A percentile compares a stretch with the other conserved stretches of the same genome.
Conservation (phyloP, 2,888 invertebrate species). For the Hylaea fasciaria region DNA sequence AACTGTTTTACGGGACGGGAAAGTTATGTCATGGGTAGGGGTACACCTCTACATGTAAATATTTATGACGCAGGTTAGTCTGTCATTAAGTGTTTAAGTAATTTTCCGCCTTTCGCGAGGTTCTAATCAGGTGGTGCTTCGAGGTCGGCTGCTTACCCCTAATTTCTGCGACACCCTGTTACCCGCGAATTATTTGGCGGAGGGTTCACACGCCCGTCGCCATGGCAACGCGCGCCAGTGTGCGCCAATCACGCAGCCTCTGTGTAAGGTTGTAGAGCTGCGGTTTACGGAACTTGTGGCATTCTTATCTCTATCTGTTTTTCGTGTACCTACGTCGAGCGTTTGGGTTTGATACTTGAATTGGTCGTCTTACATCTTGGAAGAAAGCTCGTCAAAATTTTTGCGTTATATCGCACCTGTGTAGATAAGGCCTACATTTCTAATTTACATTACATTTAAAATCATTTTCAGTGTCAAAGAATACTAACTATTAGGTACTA, state of each 20-base stretch:
- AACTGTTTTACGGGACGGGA: slow-evolving; percentile 56
- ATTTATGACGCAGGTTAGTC: slow-evolving; percentile 56
- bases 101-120: slow-evolving; percentile 70
- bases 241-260: slow-evolving; percentile 58
- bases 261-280: slow-evolving; percentile 68
- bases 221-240: slow-evolving; percentile 62
- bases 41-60: slow-evolving; percentile 49
- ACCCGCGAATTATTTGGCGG: slow-evolving; percentile 75
- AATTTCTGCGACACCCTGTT: slow-evolving; percentile 79
- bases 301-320: slow-evolving; percentile 69
- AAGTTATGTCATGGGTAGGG: slow-evolving; percentile 25
- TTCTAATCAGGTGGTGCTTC: slow-evolving; percentile 75
- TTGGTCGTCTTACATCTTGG: background rate
- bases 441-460: too few relatives aligned
- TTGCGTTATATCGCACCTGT: too few relatives aligned
- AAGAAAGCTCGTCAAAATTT: background rate
- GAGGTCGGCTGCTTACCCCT: slow-evolving; percentile 66
- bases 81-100: slow-evolving; percentile 72
- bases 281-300: slow-evolving; percentile 69
- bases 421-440: too few relatives aligned
- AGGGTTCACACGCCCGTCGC: slow-evolving; percentile 66
- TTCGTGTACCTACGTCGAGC: slow-evolving; percentile 52
- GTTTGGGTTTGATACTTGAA: slow-evolving; percentile 51
- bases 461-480: too few relatives aligned
- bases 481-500: too few relatives aligned